Percentiles rank a stretch among this genome's conserved stretches.
These are phyloP conservation scores for Phyllotreta striolata DNA, from an alignment of 2,888 invertebrate species.

Conservation along the genomic window DNA sequence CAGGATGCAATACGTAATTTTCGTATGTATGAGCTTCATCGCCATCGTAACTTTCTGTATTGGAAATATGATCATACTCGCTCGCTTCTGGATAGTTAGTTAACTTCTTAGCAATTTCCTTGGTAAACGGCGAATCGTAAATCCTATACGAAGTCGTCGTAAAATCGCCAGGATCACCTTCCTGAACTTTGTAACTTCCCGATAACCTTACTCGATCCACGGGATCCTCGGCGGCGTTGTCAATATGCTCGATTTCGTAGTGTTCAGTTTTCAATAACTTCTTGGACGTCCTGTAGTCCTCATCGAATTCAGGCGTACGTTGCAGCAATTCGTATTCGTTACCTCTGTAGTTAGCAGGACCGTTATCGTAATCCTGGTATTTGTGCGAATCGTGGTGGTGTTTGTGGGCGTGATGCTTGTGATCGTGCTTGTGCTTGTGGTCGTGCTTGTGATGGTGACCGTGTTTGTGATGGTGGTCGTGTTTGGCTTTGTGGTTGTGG, in stretches of 20 bases:
- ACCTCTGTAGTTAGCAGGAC: slow-evolving; percentile 4
- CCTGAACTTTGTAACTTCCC: slow-evolving; percentile 41
- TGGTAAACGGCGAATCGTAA: slow-evolving; percentile 39
- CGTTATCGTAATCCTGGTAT: slow-evolving; percentile 20
- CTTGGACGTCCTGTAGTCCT: slow-evolving; percentile 37
- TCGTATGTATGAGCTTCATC: not conserved
- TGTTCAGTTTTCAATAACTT: slow-evolving; percentile 43
- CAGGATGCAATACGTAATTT: slow-evolving; percentile 6
- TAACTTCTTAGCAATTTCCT: slow-evolving; percentile 36
- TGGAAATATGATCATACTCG: not conserved
- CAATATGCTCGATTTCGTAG: slow-evolving; percentile 34
- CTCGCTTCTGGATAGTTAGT: slow-evolving; percentile 28
- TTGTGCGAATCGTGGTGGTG: slow-evolving; percentile 44
- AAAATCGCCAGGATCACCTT: slow-evolving; percentile 39
- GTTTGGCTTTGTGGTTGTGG: slow-evolving; percentile 52
- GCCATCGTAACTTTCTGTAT: not conserved
- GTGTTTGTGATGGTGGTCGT: slow-evolving; percentile 57
- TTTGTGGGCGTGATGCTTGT: slow-evolving; percentile 45
- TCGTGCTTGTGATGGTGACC: slow-evolving; percentile 44
- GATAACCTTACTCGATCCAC: slow-evolving; percentile 28
- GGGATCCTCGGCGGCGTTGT: slow-evolving; percentile 29
- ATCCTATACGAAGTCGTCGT: slow-evolving; percentile 37
- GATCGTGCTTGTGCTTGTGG: slow-evolving; percentile 44
- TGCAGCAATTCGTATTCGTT: slow-evolving; percentile 7
- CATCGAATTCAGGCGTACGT: slow-evolving; percentile 22